Conservation (phyloP, 2,888 invertebrate genomes). For the Sialis lutaria region DNA sequence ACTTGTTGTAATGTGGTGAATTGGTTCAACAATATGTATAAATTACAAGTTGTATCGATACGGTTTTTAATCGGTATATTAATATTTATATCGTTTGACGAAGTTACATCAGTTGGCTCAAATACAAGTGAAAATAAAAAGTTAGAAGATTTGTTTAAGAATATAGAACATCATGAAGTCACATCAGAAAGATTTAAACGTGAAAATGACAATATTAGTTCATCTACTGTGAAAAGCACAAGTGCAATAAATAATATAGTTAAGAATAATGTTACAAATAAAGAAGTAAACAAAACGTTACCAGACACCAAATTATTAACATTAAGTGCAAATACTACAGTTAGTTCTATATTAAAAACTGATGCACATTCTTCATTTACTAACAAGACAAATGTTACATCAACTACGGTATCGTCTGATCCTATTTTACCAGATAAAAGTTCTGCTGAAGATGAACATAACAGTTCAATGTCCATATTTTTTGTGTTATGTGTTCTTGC, state of each 20-base stretch:
- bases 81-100: too few relatives aligned
- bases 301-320: not conserved
- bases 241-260: not conserved
- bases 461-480: slow-evolving; percentile 93
- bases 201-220: not conserved
- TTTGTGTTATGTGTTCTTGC: slow-evolving; percentile 93
- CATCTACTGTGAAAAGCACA: not conserved
- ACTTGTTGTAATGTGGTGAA: too few relatives aligned
- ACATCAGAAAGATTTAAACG: not conserved
- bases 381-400: slow-evolving; percentile 22
- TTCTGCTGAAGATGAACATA: slow-evolving; percentile 89
- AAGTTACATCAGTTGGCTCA: not conserved
- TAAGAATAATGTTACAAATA: not conserved
- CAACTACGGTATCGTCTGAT: slow-evolving; percentile 39
- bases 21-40: too few relatives aligned
- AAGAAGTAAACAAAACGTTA: not conserved
- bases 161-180: not conserved
- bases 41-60: too few relatives aligned
- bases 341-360: not conserved
- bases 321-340: not conserved
- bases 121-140: not conserved
- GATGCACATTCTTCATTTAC: slow-evolving; percentile 11
- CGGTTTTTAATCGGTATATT: too few relatives aligned
- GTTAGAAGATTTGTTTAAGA: not conserved
- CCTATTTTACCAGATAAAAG: slow-evolving; percentile 75